Base-by-base conservation (phyloP, 2,797 vertebrate species). In the Eospalax fontanierii region DNA sequence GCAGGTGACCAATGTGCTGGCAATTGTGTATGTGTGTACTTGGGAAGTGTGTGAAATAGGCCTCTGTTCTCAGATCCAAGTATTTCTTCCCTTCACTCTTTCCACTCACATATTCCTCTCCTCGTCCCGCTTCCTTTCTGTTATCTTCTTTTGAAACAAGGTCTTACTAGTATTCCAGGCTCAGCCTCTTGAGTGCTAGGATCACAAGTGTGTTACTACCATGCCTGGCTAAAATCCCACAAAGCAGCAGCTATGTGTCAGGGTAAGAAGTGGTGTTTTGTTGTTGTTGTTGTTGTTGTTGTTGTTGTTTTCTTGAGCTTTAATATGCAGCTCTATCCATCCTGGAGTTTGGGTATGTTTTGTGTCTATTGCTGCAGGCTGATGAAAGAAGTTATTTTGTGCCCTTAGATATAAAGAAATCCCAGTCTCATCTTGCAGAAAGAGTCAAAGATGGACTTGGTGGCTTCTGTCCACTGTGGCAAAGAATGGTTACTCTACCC, bases 281-380 rank as follows among this genome's bases (percentile, higher is more conserved):
- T 75, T 57, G n/a, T n/a, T n/a, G n/a, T n/a, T n/a, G n/a, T n/a
- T n/a, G n/a, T n/a, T n/a, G n/a, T n/a, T n/a, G n/a, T n/a, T n/a
- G n/a, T n/a, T n/a, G n/a, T 87, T 87, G 57, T 75, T 87, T 63
- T 61, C 30, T 16, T 75, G 71, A 28, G 74, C 80, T 95, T 19
- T 59, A 24, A 46, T 16, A 43, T 6, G 54, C 4, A 22, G 5
- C 26, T 89, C 70, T 50, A 54, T 68, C 61, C 11, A 12, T 30
- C 66, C 71, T 86, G 46, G 54, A 19, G 2, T 40, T 68, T 38
- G 54, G 50, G 11, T 21, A 8, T 33, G 22, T 78, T 70, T 85
- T 35, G 4, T 33, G 57, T 75, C 57, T 78, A 40, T 66, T 50
- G 66, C 5, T 21, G 38, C 35, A 21, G 22, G 59, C 28, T 59